Evolutionary conservation across 2,888 invertebrate species (phyloP), one percentile per base, ranked within the genome.

Genomic region (Acronicta aceris): DNA sequence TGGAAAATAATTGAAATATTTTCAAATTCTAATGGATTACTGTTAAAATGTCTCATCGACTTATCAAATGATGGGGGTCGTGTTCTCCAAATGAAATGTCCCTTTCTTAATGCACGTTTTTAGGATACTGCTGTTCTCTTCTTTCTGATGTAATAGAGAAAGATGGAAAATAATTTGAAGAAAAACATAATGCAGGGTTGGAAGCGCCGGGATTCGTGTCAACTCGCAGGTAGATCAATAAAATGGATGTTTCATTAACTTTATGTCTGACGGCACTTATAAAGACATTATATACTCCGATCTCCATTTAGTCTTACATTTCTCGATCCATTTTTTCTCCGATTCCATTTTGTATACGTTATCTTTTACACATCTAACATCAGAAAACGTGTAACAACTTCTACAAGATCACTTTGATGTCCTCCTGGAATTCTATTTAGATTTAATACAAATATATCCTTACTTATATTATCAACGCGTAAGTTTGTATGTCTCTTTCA

Each of bases 181-280:
- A 91, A 92, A 93, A 94, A 92, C 89, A 86, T 91, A 93, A 92
- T 93, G 82, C 83, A 85, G 89, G 91, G 91, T 91, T 91, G 89
- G 88, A 79, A 85, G 85, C 83, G 82, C 76, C 81, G 73, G 83
- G 85, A 85, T 89, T 90, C 89, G 89, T 92, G 91, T 92, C 91
- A 90, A 87, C 84, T 86, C 81, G 85, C 94, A 94, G 94, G 94
- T 94, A 94, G 93, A 93, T 90, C 92, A 92, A 93, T 94, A 94
- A 93, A 92, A 85, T 84, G 83, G 82, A 82, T 85, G 86, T 94
- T 94, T 94, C 93, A 94, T 94, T 93, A 93, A 84, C 86, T 87
- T 86, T 85, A 85, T 87, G 90, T 88, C 85, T 84, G 89, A 87
- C 86, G 88, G 89, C 94, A 94, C 93, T 94, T 94, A 94, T 94